These are phyloP conservation scores for Aleiodes testaceus DNA, from an alignment of 2,888 invertebrate species.

Conservation along the genomic window DNA sequence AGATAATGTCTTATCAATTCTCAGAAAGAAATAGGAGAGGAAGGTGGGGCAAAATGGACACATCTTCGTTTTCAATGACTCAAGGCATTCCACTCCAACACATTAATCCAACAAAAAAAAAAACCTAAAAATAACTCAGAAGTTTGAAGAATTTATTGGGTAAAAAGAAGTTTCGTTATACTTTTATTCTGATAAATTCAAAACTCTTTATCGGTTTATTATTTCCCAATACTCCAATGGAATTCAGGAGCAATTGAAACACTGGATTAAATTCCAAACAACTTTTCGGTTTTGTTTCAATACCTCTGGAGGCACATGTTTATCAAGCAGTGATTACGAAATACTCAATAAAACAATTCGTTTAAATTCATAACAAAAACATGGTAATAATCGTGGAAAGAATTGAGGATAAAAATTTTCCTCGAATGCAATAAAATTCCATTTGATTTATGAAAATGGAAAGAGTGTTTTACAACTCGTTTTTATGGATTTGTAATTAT, in stretches of 20 bases:
- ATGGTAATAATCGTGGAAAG: background rate
- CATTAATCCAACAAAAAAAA: background rate
- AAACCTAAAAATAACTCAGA: background rate
- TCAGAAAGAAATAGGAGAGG: no score
- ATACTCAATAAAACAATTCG: background rate
- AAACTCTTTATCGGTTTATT: slow-evolving; percentile 23
- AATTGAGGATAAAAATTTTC: no score
- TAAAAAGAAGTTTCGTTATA: slow-evolving; percentile 15
- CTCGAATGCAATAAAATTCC: no score
- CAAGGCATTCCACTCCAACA: background rate
- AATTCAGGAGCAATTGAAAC: slow-evolving; percentile 10
- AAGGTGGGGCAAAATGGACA: no score
- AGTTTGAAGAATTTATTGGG: slow-evolving; percentile 15
- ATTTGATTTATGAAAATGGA: background rate
- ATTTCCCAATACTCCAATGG: slow-evolving; percentile 21
- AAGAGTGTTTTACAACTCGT: background rate
- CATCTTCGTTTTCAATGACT: no score
- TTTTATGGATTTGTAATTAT: slow-evolving; percentile 1
- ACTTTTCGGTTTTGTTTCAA: background rate
- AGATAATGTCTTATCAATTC: background rate
- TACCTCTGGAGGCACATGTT: slow-evolving; percentile 9
- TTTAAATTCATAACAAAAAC: background rate
- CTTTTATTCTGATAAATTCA: slow-evolving; percentile 14
- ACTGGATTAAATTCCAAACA: slow-evolving; percentile 11
- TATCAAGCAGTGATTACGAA: background rate